Evolutionary conservation across 2,113 vertebrate species (phyloP).

Genomic region (Tricholaema leucomelas): DNA sequence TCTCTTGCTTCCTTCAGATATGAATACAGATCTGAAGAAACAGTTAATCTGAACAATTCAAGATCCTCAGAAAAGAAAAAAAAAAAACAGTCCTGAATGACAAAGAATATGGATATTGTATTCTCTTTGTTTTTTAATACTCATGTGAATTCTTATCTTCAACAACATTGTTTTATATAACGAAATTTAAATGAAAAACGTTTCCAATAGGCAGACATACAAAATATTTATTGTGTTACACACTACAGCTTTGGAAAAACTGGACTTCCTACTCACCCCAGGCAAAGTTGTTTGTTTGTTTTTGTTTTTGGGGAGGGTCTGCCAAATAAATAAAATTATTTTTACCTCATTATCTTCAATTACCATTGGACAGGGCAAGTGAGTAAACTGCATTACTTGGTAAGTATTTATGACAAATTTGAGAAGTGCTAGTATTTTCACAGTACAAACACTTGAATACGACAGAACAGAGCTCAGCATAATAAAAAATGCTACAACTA

Average conservation of each 20-base stretch:
- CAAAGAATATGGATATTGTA: not conserved
- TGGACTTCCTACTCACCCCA: constrained; percentile 69
- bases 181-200: constrained; percentile 59
- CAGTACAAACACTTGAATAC: constrained; percentile 43
- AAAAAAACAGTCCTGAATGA: not conserved
- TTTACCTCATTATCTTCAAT: constrained; percentile 72
- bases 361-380: constrained; percentile 67
- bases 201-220: constrained; percentile 66
- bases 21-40: not conserved
- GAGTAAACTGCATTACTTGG: constrained; percentile 61
- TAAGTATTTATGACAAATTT: constrained; percentile 50
- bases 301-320: constrained; percentile 69
- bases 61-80: constrained; percentile 20
- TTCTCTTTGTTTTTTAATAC: not conserved
- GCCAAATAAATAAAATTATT: constrained; percentile 73
- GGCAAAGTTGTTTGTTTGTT: constrained; percentile 71
- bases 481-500: not conserved
- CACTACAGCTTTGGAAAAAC: constrained; percentile 68
- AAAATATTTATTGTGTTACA: constrained; percentile 67
- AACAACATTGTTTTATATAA: constrained; percentile 45
- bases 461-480: constrained; percentile 19
- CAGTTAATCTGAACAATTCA: not conserved
- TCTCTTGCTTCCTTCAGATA: not conserved
- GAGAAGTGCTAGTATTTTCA: constrained; percentile 58
- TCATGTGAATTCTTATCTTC: constrained; percentile 9